phyloP scores from a whole-genome alignment of 2,113 vertebrate genomes.

The Microcebus lehilahytsara region DNA sequence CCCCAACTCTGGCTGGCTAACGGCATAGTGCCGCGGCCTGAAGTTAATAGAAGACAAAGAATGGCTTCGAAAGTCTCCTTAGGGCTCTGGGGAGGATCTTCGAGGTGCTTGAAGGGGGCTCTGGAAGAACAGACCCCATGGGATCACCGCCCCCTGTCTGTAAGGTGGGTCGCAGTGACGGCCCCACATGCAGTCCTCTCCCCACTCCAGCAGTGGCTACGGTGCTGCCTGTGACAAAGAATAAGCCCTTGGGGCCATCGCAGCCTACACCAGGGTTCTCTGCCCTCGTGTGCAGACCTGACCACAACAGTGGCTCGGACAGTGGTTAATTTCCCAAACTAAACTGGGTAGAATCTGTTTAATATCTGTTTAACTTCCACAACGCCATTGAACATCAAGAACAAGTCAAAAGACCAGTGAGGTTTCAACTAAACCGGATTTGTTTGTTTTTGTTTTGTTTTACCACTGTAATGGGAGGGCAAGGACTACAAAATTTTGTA shows the following conservation, averaged over 20 bases:
- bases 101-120: background rate
- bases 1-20: background rate
- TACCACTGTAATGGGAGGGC: background rate
- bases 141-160: background rate
- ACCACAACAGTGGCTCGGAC: background rate
- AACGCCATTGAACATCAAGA: background rate
- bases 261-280: background rate
- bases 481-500: background rate
- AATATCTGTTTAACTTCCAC: background rate
- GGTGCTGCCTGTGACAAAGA: background rate
- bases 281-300: rapidly evolving
- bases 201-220: background rate
- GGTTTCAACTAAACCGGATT: background rate
- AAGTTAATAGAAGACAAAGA: background rate
- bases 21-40: background rate
- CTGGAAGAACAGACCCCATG: background rate
- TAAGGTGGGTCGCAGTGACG: background rate
- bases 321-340: background rate
- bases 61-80: background rate
- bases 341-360: background rate
- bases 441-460: slow-evolving; percentile 32
- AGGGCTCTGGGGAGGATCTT: background rate
- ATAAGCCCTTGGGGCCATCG: background rate
- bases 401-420: background rate
- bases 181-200: background rate